phyloP scores from a whole-genome alignment of 1,140 invertebrate genomes.

The Tetramorium alpestre region DNA sequence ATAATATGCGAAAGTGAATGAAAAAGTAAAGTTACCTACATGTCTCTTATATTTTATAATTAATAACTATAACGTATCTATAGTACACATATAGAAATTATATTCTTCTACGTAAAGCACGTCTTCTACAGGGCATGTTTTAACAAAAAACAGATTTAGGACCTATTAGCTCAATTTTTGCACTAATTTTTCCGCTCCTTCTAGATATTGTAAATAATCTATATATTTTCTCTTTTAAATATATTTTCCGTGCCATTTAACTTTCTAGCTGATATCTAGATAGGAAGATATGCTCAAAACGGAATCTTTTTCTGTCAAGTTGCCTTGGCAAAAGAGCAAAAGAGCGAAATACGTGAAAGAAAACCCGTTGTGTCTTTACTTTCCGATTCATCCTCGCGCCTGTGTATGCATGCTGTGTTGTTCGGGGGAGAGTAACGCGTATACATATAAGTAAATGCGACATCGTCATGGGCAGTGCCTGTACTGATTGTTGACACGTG shows the following conservation, averaged over 20 bases:
- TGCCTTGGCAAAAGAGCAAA: constrained; percentile 9
- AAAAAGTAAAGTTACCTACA: constrained; percentile 32
- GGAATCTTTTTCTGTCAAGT: neutral
- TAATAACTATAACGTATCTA: neutral
- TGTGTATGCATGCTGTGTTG: constrained; percentile 4
- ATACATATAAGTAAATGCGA: neutral
- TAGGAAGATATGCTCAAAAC: neutral
- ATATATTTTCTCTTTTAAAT: neutral
- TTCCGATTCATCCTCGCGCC: constrained; percentile 28
- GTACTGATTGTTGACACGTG: constrained; percentile 42
- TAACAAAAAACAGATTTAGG: neutral
- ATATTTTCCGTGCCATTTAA: neutral
- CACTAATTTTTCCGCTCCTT: neutral
- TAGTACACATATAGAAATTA: constrained; percentile 12
- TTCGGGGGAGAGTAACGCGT: neutral
- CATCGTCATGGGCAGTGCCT: constrained; percentile 53
- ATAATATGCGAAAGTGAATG: constrained; percentile 19
- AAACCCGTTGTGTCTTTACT: constrained; percentile 15
- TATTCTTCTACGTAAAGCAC: constrained; percentile 63
- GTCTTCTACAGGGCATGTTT: neutral
- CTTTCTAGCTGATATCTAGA: constrained; percentile 8
- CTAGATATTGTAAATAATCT: neutral
- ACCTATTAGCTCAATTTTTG: neutral
- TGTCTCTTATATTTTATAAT: constrained; percentile 24
- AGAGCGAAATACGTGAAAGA: neutral